Evolutionary conservation across 2,113 vertebrate species (phyloP).

Genomic region (Aramus guarauna): DNA sequence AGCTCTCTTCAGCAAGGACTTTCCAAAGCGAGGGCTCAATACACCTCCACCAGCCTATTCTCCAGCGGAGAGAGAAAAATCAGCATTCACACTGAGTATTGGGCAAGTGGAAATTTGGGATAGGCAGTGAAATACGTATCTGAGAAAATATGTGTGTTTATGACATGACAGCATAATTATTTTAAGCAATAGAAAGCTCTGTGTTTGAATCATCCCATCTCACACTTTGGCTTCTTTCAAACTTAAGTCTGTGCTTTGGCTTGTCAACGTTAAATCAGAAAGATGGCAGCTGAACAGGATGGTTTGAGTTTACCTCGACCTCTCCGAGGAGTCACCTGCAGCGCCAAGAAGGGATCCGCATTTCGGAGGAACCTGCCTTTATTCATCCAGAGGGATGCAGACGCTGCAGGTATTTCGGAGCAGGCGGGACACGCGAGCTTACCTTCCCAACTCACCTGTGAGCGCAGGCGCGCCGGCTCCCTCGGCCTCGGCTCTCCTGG

Average conservation of each 20-base stretch:
- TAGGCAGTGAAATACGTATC: rapidly evolving
- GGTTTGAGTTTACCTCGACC: not conserved
- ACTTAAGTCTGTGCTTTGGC: not conserved
- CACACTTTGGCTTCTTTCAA: not conserved
- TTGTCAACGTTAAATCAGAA: not conserved
- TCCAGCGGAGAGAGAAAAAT: not conserved
- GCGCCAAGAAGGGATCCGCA: rapidly evolving
- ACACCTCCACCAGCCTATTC: not conserved
- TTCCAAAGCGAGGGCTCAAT: not conserved
- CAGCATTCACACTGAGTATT: not conserved
- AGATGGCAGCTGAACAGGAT: not conserved
- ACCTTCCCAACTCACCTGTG: slow-evolving; percentile 48
- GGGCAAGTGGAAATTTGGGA: not conserved
- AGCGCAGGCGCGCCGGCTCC: not conserved
- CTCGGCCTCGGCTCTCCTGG: rapidly evolving
- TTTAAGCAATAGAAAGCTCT: not conserved
- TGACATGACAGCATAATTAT: not conserved
- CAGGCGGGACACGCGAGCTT: not conserved
- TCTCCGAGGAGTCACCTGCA: not conserved
- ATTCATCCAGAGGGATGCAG: not conserved
- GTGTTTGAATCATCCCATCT: not conserved
- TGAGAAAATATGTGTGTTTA: not conserved
- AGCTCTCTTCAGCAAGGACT: not conserved
- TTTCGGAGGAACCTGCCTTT: not conserved
- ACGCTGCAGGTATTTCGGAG: not conserved